Base-by-base conservation (phyloP, 2,113 vertebrate genomes). In the Peromyscus californicus region DNA sequence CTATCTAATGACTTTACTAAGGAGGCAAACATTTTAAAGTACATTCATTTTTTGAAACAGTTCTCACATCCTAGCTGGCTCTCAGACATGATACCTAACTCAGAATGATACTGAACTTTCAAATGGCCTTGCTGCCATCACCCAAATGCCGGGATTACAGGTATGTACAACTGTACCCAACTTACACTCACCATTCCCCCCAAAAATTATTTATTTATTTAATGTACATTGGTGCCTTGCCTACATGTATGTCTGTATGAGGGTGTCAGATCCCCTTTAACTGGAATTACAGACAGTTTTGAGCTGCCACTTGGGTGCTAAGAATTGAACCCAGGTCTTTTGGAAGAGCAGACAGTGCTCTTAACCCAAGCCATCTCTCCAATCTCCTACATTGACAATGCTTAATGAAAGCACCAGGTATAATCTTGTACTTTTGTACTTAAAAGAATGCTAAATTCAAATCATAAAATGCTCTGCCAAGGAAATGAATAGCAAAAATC, bases 381-480 rank as follows among this genome's bases (percentile, higher is more conserved):
- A 29, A 8, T 51, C 8, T 51, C 67, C 33, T 70, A 70, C 33
- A 78, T 85, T 63, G 54, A 82, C 33, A 65, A 67, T 84, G 92
- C 93, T 85, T 92, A 31, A 86, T 24, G 3, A 54, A 61, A 91
- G 31, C 69, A 33, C 31, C 90, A 5, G 39, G 45, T 84, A 70
- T 88, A 91, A 95, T 15, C 36, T 65, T 94, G 54, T n/a, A 69
- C 92, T 79, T 80, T 65, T 94, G 54, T n/a, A 69, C 92, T 79
- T 80, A 67, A 82, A 1, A 17, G 82, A 86, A 69, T 67, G 42
- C 9, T 36, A 69, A 36, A 90, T 15, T 84, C 26, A 84, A 90
- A 97, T 72, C 93, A 36, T 85, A 90, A 57, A 91, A 86, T 36
- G 0, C 9, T 36, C 17, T 54, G 59, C 13, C 67, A 86, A 86